Evolutionary conservation across 2,113 vertebrate genomes (phyloP).

Genomic region (Lamprologus tigripictilis): DNA sequence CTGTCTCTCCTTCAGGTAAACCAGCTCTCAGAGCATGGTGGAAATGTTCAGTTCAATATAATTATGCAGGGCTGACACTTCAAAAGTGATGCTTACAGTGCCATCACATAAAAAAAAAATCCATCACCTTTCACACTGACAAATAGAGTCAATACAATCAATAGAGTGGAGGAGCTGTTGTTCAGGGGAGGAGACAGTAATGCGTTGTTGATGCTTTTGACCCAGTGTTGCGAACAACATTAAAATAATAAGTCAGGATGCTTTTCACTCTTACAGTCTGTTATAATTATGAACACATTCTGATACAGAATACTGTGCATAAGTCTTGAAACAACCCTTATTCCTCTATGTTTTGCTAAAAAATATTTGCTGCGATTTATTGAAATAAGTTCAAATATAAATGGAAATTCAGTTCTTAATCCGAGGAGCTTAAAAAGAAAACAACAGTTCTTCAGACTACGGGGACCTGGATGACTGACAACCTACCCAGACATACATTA

Average conservation of each 20-base stretch:
- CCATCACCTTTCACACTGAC: neutral
- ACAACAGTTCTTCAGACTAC: neutral
- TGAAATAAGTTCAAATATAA: neutral
- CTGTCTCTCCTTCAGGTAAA: slow-evolving; percentile 41
- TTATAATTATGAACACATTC: neutral
- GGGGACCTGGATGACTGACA: neutral
- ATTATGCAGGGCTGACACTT: slow-evolving; percentile 32
- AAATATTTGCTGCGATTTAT: neutral
- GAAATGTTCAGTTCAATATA: neutral
- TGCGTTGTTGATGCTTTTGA: neutral
- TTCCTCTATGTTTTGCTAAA: neutral
- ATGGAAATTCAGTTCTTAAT: neutral
- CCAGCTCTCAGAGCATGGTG: neutral
- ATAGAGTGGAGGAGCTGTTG: neutral
- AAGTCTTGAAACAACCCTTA: neutral
- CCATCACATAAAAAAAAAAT: neutral
- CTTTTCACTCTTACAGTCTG: neutral
- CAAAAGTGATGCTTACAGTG: slow-evolving; percentile 17
- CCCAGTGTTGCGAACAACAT: neutral
- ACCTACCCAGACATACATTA: neutral
- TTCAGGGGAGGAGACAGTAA: neutral
- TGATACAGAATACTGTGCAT: neutral
- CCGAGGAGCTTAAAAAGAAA: neutral
- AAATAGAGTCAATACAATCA: neutral
- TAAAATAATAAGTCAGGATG: neutral